Evolutionary conservation across 92 coral and sea anemone species (phyloP).

Genomic region (Pocillopora grandis): DNA sequence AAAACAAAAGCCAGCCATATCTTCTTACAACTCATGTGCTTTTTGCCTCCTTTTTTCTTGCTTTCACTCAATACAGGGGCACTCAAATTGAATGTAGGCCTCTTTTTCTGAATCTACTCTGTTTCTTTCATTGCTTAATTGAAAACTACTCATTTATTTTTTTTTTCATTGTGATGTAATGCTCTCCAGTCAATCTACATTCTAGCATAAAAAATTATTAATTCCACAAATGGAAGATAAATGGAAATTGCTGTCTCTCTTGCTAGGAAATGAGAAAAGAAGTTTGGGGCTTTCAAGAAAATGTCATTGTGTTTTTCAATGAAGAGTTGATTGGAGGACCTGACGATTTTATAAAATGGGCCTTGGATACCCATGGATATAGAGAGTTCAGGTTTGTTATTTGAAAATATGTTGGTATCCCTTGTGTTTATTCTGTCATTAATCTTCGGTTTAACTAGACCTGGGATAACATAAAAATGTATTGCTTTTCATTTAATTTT

Average conservation of each 20-base stretch:
- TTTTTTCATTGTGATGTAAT: no score
- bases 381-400: slow-evolving; percentile 86
- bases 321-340: slow-evolving; percentile 82
- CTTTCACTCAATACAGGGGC: no score
- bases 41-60: no score
- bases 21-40: no score
- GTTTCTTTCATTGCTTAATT: no score
- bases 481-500: no score
- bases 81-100: no score
- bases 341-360: slow-evolving; percentile 83
- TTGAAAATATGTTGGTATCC: background rate
- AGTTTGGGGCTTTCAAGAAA: slow-evolving; percentile 85
- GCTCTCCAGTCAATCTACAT: background rate
- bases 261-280: slow-evolving; percentile 85
- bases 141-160: background rate
- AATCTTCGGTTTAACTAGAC: no score
- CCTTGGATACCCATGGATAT: slow-evolving; percentile 62
- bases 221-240: background rate
- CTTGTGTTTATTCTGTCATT: background rate
- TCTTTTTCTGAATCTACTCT: no score
- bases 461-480: no score
- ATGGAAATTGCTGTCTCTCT: background rate
- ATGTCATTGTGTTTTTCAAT: slow-evolving; percentile 75
- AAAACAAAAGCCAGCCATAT: no score
- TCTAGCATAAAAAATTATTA: no score